Conservation (phyloP, 1,140 invertebrate species). For the Trialeurodes vaporariorum region DNA sequence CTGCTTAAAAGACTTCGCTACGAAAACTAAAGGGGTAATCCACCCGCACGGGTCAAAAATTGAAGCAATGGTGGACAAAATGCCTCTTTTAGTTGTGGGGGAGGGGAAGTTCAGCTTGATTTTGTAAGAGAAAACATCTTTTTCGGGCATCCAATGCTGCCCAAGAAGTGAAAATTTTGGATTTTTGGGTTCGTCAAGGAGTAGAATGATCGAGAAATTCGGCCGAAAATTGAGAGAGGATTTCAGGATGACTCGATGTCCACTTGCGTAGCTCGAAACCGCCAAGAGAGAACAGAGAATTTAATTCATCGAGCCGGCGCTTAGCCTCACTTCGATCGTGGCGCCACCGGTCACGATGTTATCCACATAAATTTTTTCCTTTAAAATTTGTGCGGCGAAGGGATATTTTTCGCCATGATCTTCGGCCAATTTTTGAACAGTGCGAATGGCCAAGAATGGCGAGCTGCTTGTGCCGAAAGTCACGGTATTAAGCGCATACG, state of each 20-base stretch:
- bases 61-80: no score
- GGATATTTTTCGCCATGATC: conserved; percentile 26
- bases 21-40: no score
- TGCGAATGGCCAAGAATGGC: conserved; percentile 29
- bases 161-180: no score
- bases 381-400: conserved; percentile 14
- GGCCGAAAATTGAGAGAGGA: background rate
- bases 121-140: no score
- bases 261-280: conserved; percentile 2
- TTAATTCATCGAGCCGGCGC: no score
- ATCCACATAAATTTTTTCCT: conserved; percentile 24
- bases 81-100: no score
- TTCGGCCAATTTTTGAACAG: conserved; percentile 29
- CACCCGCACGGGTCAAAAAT: no score
- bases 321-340: conserved; percentile 18
- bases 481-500: conserved; percentile 27
- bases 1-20: no score
- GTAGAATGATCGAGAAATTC: no score
- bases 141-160: no score
- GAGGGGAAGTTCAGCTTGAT: no score
- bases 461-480: conserved; percentile 30
- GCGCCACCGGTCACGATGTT: conserved; percentile 19
- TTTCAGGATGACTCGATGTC: background rate
- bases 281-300: background rate
- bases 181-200: no score